Percentiles rank a stretch among this genome's conserved stretches.
Evolutionary conservation across 2,888 invertebrate species (phyloP).

Genomic region (Pyrrhosoma nymphula): DNA sequence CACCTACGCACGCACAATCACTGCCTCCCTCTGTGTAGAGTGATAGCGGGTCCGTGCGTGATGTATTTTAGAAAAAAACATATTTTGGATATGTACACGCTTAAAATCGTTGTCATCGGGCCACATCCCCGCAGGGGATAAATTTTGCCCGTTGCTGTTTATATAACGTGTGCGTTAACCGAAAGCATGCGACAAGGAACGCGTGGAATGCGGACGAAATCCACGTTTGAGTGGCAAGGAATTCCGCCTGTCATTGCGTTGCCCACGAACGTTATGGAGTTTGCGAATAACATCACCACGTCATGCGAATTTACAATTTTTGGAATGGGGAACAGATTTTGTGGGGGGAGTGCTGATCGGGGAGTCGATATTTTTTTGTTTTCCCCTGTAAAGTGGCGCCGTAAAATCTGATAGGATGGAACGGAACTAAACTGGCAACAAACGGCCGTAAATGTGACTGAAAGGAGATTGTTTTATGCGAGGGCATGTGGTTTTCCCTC

Average conservation of each 20-base stretch:
- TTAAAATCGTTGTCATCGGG: background rate
- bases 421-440: too few relatives aligned
- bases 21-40: too few relatives aligned
- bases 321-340: background rate
- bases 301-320: background rate
- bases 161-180: background rate
- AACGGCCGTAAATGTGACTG: too few relatives aligned
- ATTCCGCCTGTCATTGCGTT: background rate
- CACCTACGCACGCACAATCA: too few relatives aligned
- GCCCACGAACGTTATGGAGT: background rate
- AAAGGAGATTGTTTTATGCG: too few relatives aligned
- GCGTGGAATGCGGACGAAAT: background rate
- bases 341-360: too few relatives aligned
- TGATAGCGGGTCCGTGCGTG: background rate
- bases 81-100: background rate
- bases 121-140: background rate
- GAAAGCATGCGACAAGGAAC: background rate
- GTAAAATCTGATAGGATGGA: too few relatives aligned
- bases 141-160: background rate
- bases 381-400: background rate
- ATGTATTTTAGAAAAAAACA: background rate
- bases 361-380: too few relatives aligned
- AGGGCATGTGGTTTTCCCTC: too few relatives aligned
- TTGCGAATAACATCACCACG: background rate
- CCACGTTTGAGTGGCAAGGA: background rate